Conservation (phyloP, 1,140 invertebrate species). For the Neodiprion virginianus region DNA sequence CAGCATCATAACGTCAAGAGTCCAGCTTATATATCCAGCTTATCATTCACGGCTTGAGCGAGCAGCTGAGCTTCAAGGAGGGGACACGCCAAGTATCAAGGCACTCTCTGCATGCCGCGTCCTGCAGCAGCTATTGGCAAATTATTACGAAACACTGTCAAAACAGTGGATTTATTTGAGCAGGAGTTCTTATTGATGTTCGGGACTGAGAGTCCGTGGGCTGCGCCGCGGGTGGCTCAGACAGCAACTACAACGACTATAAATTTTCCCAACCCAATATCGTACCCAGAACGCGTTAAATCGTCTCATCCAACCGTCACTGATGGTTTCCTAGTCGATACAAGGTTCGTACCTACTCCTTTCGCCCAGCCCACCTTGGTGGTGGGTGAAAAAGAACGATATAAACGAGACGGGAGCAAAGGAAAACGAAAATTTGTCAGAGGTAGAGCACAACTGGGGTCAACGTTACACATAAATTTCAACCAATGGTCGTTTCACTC, state of each 20-base stretch:
- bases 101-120: slow-evolving; percentile 14
- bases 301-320: slow-evolving; percentile 2
- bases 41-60: too few relatives aligned
- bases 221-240: slow-evolving; percentile 47
- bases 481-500: too few relatives aligned
- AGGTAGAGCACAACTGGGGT: too few relatives aligned
- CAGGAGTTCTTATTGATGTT: slow-evolving; percentile 55
- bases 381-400: too few relatives aligned
- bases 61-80: too few relatives aligned
- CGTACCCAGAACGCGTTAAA: slow-evolving; percentile 55
- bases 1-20: too few relatives aligned
- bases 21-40: too few relatives aligned
- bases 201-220: slow-evolving; percentile 43
- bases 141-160: slow-evolving; percentile 58
- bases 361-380: background rate
- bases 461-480: too few relatives aligned
- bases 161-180: slow-evolving; percentile 57
- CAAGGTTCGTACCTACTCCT: background rate
- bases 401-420: too few relatives aligned
- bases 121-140: slow-evolving; percentile 41
- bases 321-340: background rate
- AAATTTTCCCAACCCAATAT: slow-evolving; percentile 57
- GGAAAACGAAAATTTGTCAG: too few relatives aligned
- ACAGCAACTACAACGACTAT: slow-evolving; percentile 51
- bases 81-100: too few relatives aligned